Base-by-base conservation (phyloP, 2,113 vertebrate genomes). In the Oncorhynchus nerka region DNA sequence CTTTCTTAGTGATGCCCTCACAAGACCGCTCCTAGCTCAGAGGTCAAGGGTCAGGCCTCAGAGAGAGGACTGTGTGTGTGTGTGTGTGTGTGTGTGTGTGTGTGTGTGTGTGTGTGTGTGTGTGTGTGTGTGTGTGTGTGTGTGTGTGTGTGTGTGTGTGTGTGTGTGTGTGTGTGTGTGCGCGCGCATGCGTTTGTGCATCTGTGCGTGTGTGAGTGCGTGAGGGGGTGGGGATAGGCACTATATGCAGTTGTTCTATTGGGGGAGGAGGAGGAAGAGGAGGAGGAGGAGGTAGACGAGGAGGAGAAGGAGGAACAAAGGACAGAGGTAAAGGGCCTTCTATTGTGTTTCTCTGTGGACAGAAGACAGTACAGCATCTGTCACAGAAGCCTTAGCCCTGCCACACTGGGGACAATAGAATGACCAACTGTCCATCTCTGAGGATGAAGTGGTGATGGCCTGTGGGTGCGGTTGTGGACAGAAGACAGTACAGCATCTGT, bases 1-100 rank as follows among this genome's bases (percentile, higher is more conserved):
- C 57, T 61, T 55, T n/a, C 26, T 28, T 24, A 20, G 65, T 51
- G 68, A 74, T 80, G 68, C 71, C 76, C 82, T 74, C 70, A 45
- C 6, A 72, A 86, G 78, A 83, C 82, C 75, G 69, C 75, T 75
- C 79, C 84, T 79, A 74, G 77, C 62, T 75, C 49, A 3, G 64
- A 76, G 87, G 83, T 89, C 72, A 88, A 78, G 86, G 86, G 85
- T 84, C 81, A 77, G 59, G 70, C 74, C 68, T 81, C 62, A 74
- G 71, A 77, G 16, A 81, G 45, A 69, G 22, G 45, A 39, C 24
- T 20, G 57, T 9, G 39, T 39, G 39, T 9, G 8, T 9, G 8
- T 39, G 39, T 9, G 39, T 39, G 1, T 39, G 39, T 39, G 39
- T 9, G 32, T 32, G 19, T 26, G 45, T 66, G 64, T 59, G 7